Evolutionary conservation across 2,888 invertebrate species (phyloP).

Genomic region (Taphrorychus bicolor): DNA sequence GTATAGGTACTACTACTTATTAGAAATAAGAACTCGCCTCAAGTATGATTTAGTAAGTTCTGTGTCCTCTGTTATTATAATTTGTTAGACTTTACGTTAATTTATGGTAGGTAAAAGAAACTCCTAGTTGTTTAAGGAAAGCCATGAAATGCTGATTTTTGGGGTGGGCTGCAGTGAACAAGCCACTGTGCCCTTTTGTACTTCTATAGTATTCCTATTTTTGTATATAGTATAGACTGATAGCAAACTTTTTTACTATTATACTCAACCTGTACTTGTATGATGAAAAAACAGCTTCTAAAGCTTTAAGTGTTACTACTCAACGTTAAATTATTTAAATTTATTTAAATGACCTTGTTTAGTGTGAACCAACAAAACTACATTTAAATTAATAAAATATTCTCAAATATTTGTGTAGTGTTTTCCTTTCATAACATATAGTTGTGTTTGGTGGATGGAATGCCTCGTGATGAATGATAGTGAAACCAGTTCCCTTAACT

Average conservation of each 20-base stretch:
- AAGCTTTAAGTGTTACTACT: constrained; percentile 23
- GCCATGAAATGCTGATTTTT: not conserved
- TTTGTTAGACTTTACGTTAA: too few relatives aligned
- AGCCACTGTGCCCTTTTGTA: not conserved
- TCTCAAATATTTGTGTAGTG: too few relatives aligned
- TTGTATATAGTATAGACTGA: constrained; percentile 38
- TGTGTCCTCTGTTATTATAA: too few relatives aligned
- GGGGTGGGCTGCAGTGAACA: not conserved
- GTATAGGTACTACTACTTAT: too few relatives aligned
- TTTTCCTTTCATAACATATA: too few relatives aligned
- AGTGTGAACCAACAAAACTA: not conserved
- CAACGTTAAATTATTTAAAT: not conserved
- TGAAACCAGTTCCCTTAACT: too few relatives aligned
- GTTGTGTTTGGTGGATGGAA: too few relatives aligned
- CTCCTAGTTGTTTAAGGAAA: not conserved
- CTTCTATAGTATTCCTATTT: constrained; percentile 30
- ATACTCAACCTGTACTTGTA: not conserved
- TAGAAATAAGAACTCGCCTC: too few relatives aligned
- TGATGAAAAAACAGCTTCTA: not conserved
- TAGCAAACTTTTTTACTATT: constrained; percentile 14
- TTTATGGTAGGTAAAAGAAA: too few relatives aligned
- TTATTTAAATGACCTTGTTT: not conserved
- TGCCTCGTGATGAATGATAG: too few relatives aligned
- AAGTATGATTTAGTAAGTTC: too few relatives aligned
- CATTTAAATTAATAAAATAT: constrained; percentile 23